Conservation (phyloP, 2,888 invertebrate species). For the Trichogramma dendrolimi region DNA sequence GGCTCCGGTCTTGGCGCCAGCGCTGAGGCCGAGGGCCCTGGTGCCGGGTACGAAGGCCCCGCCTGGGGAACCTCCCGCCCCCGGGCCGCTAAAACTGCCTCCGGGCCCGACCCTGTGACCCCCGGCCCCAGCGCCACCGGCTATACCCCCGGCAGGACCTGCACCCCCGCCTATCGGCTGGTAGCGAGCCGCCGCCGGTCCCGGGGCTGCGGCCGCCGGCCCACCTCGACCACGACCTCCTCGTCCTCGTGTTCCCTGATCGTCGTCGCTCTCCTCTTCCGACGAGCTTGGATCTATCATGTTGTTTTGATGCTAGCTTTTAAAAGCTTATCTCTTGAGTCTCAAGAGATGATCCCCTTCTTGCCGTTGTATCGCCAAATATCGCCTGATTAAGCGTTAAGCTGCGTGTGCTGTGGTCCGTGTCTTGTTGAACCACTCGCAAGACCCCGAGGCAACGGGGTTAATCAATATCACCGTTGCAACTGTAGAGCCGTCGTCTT, state of each 20-base stretch:
- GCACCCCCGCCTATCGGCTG: conserved; percentile 52
- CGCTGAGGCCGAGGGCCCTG: conserved; percentile 12
- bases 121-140: conserved; percentile 32
- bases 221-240: conserved; percentile 42
- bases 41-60: conserved; percentile 16
- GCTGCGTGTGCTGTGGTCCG: too few species aligned
- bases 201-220: conserved; percentile 37
- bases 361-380: too few species aligned
- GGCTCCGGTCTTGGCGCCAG: conserved; percentile 10
- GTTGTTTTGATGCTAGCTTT: conserved; percentile 3
- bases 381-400: too few species aligned
- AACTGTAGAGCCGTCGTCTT: too few species aligned
- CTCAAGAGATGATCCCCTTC: too few species aligned
- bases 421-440: too few species aligned
- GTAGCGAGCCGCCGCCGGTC: conserved; percentile 39
- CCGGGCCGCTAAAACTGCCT: conserved; percentile 25
- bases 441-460: too few species aligned
- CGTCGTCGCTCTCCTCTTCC: conserved; percentile 92
- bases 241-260: conserved; percentile 55
- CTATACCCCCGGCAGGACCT: conserved; percentile 34
- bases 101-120: conserved; percentile 37
- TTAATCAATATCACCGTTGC: too few species aligned
- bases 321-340: too few species aligned
- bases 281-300: conserved; percentile 97
- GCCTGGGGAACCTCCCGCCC: conserved; percentile 42